A percentile compares a stretch with the other conserved stretches of the same genome.
Evolutionary conservation across 2,888 invertebrate genomes (phyloP).

Genomic region (Globia sparganii): DNA sequence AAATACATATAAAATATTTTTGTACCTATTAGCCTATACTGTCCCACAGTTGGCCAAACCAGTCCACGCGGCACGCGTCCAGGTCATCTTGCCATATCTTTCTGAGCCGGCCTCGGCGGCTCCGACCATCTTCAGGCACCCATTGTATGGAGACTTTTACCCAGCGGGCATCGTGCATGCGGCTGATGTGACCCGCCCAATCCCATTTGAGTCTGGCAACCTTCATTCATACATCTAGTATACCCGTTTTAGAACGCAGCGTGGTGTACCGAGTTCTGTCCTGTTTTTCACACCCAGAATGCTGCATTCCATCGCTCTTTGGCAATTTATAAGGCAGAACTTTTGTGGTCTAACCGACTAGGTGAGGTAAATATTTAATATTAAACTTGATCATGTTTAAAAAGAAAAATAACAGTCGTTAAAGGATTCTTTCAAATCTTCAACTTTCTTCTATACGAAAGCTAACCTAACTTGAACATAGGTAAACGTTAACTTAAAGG

Average conservation of each 20-base stretch:
- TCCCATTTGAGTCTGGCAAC: background rate
- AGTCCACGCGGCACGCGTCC: background rate
- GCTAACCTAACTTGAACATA: constrained; percentile 8
- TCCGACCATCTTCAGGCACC: background rate
- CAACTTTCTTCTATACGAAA: background rate
- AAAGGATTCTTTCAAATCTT: background rate
- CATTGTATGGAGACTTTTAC: background rate
- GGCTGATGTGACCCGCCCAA: background rate
- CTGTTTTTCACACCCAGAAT: background rate
- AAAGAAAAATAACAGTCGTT: background rate
- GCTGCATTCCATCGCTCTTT: background rate
- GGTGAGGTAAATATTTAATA: background rate
- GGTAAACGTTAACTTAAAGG: constrained; percentile 12
- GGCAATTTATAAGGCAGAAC: background rate
- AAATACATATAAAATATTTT: no score
- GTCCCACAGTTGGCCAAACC: no score
- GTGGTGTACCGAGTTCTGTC: background rate
- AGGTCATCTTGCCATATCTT: background rate
- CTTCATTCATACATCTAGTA: background rate
- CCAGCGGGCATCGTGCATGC: background rate
- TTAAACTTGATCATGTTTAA: background rate
- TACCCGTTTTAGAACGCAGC: background rate
- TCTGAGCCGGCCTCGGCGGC: background rate
- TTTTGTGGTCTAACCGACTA: background rate
- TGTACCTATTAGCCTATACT: no score